Evolutionary conservation across 2,888 invertebrate genomes (phyloP).

Genomic region (Alentia gelatinosa): DNA sequence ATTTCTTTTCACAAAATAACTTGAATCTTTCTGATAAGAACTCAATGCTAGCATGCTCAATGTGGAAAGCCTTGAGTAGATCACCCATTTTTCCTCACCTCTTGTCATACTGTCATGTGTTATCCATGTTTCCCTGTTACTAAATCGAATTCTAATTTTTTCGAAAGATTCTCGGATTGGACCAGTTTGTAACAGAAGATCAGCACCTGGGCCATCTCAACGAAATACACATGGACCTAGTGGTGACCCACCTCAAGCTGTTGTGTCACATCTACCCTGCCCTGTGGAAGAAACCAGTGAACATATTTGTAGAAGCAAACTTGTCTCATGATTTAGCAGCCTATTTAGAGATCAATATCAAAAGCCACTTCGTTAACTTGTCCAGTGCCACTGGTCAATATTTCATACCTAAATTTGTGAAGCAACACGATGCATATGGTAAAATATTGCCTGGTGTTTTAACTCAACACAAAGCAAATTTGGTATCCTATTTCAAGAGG

Average conservation of each 20-base stretch:
- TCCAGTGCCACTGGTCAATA: background rate
- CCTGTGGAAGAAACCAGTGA: no score
- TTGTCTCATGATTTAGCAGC: background rate
- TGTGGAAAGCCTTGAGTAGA: background rate
- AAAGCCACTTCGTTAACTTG: background rate
- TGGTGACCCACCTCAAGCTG: background rate
- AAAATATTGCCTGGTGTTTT: no score
- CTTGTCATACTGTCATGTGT: background rate
- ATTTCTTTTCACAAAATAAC: background rate
- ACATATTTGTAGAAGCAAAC: no score
- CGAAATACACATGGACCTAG: background rate
- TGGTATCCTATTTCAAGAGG: background rate
- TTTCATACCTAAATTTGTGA: no score
- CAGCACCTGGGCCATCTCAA: background rate
- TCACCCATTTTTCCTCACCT: background rate
- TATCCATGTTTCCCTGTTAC: background rate
- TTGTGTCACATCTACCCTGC: background rate
- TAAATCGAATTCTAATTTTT: background rate
- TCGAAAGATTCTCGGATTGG: background rate
- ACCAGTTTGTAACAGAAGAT: no score
- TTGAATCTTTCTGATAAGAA: background rate
- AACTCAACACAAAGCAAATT: background rate
- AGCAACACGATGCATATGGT: no score
- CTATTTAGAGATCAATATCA: background rate
- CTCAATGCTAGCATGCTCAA: background rate